A percentile compares a stretch with the other conserved stretches of the same genome.
phyloP scores from a whole-genome alignment of 2,888 invertebrate species.

The Habroteleia sp. region DNA sequence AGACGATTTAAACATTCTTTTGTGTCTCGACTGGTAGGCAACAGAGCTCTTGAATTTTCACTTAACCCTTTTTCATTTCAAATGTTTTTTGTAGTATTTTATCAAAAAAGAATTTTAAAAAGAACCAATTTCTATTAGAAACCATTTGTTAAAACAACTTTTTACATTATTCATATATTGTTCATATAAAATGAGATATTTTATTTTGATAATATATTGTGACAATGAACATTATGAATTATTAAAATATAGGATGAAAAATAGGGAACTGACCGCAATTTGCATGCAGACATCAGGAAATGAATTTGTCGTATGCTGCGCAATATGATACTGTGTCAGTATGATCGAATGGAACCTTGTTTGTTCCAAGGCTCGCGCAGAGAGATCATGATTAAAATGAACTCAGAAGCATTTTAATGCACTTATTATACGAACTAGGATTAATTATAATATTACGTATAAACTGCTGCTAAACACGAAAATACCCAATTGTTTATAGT shows the following conservation, averaged over 20 bases:
- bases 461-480: too few relatives aligned
- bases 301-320: conserved; percentile 31
- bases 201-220: too few relatives aligned
- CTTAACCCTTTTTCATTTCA: conserved; percentile 24
- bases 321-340: conserved; percentile 32
- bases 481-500: too few relatives aligned
- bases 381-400: conserved; percentile 48
- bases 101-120: neutral
- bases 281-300: conserved; percentile 37
- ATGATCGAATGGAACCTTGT: conserved; percentile 36
- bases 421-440: conserved; percentile 22
- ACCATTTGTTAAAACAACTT: too few relatives aligned
- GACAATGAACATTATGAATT: too few relatives aligned
- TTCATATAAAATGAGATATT: too few relatives aligned
- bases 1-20: conserved; percentile 56
- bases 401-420: conserved; percentile 38
- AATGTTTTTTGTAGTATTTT: conserved; percentile 4
- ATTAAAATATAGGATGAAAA: too few relatives aligned
- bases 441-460: conserved; percentile 40
- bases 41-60: conserved; percentile 28
- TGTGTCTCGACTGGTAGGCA: conserved; percentile 29
- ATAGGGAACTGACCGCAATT: conserved; percentile 10
- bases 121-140: too few relatives aligned
- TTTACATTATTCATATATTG: too few relatives aligned
- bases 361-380: conserved; percentile 25